Evolutionary conservation across 2,113 vertebrate species (phyloP), one percentile per base, ranked within the genome.

Genomic region (Dolichallabes microphthalmus): DNA sequence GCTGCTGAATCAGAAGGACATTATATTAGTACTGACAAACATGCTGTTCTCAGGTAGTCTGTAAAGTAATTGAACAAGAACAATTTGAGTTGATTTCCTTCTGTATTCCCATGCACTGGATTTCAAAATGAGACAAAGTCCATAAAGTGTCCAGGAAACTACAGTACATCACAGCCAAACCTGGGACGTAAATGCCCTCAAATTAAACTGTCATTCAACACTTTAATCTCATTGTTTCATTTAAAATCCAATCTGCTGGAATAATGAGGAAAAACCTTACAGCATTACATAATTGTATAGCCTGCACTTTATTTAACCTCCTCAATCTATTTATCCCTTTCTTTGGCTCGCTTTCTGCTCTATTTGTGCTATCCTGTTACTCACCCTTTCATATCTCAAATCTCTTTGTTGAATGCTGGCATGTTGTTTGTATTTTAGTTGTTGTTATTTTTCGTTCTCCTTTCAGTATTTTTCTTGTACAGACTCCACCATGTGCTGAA

Each of bases 401-500:
- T 92, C 87, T 93, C 90, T 91, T 87, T 93, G 92, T 92, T 94
- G 92, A 94, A 91, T 91, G 90, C 94, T 92, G 91, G 91, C 92
- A 94, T 94, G 93, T 94, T 93, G 92, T 94, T 89, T 93, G 90
- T 92, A 92, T 87, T 94, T 76, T 74, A 25, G 19, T 74, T 75
- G 73, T 76, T 55, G 25, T 32, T 92, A 92, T 93, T 93, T 93
- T 94, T 90, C 91, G 94, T 78, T 88, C 73, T 90, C 50, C 87
- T 91, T 94, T 94, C 93, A 95, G 93, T 95, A 94, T 91, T 94
- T 94, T 94, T 58, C 92, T 93, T 94, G 92, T 93, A 93, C 93
- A 93, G 83, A 64, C 53, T 57, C 90, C 85, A 89, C 90, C 89
- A 88, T 82, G 85, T 91, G 91, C 89, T 92, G 93, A 93, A 91